Percentiles rank a stretch among this genome's conserved stretches.
phyloP scores from a whole-genome alignment of 2,113 vertebrate species.

The Xiphophorus hellerii region DNA sequence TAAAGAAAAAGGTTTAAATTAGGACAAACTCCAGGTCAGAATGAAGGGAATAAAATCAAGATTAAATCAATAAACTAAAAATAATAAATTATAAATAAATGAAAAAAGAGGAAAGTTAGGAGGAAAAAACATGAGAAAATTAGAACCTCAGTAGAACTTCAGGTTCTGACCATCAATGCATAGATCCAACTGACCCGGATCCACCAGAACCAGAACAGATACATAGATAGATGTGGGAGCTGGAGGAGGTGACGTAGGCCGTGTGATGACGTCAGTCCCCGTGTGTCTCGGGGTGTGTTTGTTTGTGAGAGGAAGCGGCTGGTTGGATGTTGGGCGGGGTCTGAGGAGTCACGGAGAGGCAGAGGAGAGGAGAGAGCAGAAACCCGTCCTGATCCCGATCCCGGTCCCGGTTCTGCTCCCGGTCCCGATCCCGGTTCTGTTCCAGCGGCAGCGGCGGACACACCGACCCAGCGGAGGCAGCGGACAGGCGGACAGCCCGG shows the following conservation, averaged over 20 bases:
- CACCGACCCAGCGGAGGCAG: background rate
- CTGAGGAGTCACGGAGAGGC: slow-evolving; percentile 37
- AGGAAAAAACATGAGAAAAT: no score
- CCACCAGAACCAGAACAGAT: background rate
- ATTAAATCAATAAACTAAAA: no score
- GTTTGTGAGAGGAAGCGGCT: slow-evolving; percentile 71
- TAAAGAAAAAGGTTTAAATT: no score
- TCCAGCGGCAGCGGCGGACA: slow-evolving; percentile 20
- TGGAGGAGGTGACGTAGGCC: slow-evolving; percentile 48
- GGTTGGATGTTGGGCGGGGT: slow-evolving; percentile 69
- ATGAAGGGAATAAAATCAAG: no score
- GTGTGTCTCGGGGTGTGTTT: slow-evolving; percentile 67
- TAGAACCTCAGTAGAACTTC: no score
- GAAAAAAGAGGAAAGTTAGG: no score
- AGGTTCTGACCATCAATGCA: background rate
- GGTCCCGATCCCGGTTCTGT: background rate
- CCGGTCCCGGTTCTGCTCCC: background rate
- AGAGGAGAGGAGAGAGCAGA: slow-evolving; percentile 13
- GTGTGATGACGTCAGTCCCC: slow-evolving; percentile 56
- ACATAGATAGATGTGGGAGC: slow-evolving; percentile 2
- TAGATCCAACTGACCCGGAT: no score
- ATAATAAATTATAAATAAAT: no score
- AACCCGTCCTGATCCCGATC: background rate
- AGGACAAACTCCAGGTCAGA: no score
- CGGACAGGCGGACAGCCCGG: background rate